These are phyloP conservation scores for Hypomesus transpacificus DNA, from an alignment of 2,113 vertebrate species.

Conservation along the genomic window DNA sequence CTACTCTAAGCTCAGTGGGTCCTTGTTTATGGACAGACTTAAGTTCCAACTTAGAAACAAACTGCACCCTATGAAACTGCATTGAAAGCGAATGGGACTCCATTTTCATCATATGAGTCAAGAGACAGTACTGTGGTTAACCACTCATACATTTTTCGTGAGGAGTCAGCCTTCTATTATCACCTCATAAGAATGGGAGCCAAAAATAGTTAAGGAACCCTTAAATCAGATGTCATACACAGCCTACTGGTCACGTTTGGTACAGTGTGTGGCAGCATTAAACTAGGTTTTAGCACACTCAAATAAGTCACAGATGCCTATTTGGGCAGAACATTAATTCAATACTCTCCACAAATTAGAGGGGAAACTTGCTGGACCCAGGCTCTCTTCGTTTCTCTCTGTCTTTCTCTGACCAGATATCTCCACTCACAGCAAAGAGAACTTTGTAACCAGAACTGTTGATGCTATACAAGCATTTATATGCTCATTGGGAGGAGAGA, in stretches of 20 bases:
- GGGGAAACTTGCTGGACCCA: slow-evolving; percentile 46
- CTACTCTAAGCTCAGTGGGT: no score
- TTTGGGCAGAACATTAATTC: slow-evolving; percentile 62
- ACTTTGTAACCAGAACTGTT: slow-evolving; percentile 38
- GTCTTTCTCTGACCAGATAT: slow-evolving; percentile 37
- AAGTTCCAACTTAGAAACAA: not conserved
- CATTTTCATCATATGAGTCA: slow-evolving; percentile 41
- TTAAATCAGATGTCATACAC: slow-evolving; percentile 47
- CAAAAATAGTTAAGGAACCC: slow-evolving; percentile 59
- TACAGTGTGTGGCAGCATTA: slow-evolving; percentile 50
- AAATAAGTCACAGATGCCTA: slow-evolving; percentile 73
- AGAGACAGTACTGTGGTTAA: slow-evolving; percentile 56
- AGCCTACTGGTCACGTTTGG: slow-evolving; percentile 43
- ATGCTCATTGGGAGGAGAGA: slow-evolving; percentile 15
- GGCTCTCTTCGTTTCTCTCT: slow-evolving; percentile 29
- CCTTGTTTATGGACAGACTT: no score
- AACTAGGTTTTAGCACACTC: slow-evolving; percentile 56
- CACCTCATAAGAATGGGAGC: slow-evolving; percentile 71
- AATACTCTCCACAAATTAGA: slow-evolving; percentile 65
- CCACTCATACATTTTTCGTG: slow-evolving; percentile 55
- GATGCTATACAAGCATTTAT: slow-evolving; percentile 38
- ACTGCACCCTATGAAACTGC: slow-evolving; percentile 2
- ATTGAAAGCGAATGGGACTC: slow-evolving; percentile 20
- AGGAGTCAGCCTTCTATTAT: slow-evolving; percentile 68
- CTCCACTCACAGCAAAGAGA: slow-evolving; percentile 45